Percentiles rank a stretch among this genome's conserved stretches.
phyloP scores from a whole-genome alignment of 2,888 invertebrate species.

The Epirrhoe tristata region DNA sequence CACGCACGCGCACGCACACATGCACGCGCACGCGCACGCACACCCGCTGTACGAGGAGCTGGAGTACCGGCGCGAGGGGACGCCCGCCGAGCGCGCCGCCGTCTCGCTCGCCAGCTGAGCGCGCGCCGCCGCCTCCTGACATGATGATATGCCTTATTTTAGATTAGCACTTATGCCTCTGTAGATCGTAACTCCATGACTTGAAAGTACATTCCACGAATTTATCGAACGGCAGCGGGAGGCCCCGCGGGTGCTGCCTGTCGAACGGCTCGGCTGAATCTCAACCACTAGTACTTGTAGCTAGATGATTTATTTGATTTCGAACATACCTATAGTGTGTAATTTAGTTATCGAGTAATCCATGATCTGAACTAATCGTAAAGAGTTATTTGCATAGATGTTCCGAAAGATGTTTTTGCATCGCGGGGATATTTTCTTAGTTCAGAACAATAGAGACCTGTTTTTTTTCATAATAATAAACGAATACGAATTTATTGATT shows the following conservation, averaged over 20 bases:
- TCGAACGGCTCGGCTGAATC: not conserved
- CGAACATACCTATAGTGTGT: not conserved
- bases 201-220: constrained; percentile 74
- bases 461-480: constrained; percentile 14
- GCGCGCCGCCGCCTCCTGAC: not conserved
- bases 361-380: not conserved
- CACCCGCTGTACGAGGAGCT: constrained; percentile 60
- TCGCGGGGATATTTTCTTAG: not conserved
- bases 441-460: constrained; percentile 25
- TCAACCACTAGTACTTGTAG: not conserved
- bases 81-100: constrained; percentile 46
- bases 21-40: constrained; percentile 42
- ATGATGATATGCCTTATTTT: constrained; percentile 12
- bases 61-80: constrained; percentile 64
- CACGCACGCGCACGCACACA: constrained; percentile 50
- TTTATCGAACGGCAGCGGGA: constrained; percentile 41
- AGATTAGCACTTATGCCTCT: constrained; percentile 16
- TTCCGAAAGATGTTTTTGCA: not conserved
- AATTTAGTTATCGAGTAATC: not conserved
- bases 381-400: not conserved
- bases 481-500: constrained; percentile 16
- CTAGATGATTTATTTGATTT: not conserved
- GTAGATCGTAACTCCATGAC: constrained; percentile 69
- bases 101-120: constrained; percentile 20
- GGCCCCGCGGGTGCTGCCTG: not conserved